Evolutionary conservation across 30 jellyfish, hydroid and myxozoan species (phyloP).

Genomic region (Pseudorhiza aurosa): DNA sequence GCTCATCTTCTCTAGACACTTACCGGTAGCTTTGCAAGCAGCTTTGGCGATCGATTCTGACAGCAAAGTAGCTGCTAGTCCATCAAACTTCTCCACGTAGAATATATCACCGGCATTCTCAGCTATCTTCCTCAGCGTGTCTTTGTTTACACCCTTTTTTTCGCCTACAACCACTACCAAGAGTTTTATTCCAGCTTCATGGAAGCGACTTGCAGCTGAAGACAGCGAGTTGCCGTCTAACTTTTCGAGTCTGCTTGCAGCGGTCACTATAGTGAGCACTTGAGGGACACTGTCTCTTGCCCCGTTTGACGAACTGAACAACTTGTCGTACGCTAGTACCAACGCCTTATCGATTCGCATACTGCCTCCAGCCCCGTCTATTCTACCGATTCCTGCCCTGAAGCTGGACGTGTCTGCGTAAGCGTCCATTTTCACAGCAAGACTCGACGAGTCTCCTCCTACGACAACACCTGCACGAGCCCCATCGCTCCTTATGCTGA

Average conservation of each 20-base stretch:
- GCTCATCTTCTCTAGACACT: too few species aligned
- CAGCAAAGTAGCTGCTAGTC: not conserved
- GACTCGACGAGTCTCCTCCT: not conserved
- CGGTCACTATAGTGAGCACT: slow-evolving; percentile 43
- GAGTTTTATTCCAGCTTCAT: slow-evolving; percentile 46
- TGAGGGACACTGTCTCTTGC: slow-evolving; percentile 58
- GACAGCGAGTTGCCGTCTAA: slow-evolving; percentile 21
- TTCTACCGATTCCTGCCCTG: slow-evolving; percentile 17
- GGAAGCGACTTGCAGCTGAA: slow-evolving; percentile 5
- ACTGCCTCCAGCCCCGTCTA: not conserved
- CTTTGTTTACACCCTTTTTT: slow-evolving; percentile 25
- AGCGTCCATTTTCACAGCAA: slow-evolving; percentile 20
- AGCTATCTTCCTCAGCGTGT: not conserved
- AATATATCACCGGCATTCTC: slow-evolving; percentile 3
- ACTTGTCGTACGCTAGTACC: slow-evolving; percentile 12
- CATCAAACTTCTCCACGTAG: slow-evolving; percentile 28
- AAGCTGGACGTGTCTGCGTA: slow-evolving; percentile 8
- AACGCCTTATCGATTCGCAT: slow-evolving; percentile 38
- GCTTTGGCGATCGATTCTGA: not conserved
- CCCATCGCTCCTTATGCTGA: not conserved
- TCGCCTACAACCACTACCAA: slow-evolving; percentile 35
- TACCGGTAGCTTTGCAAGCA: slow-evolving; percentile 44
- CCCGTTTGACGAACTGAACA: slow-evolving; percentile 35
- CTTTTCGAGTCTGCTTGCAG: slow-evolving; percentile 17
- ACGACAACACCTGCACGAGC: slow-evolving; percentile 51